Evolutionary conservation across 1,140 invertebrate genomes (phyloP), one percentile per base, ranked within the genome.

Genomic region (Antheraea mylitta): DNA sequence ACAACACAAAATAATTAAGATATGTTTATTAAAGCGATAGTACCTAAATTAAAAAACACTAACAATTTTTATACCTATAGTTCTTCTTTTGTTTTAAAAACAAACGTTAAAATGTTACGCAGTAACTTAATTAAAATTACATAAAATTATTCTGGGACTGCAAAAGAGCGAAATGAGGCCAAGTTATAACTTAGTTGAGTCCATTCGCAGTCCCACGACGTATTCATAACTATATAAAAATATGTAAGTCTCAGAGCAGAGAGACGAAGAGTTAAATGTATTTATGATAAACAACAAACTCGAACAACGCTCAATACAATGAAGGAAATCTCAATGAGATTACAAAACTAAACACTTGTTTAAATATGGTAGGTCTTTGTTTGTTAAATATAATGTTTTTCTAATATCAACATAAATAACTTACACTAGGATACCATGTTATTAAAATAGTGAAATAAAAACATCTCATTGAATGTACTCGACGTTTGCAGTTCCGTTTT

Each of bases 171-270:
- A 22, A 36, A 61, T 61, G 59, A 61, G 59, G 30, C 9, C 18
- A 61, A 61, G 59, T 61, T 22, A 22, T 61, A 61, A 61, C 30
- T 61, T 36, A 61, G 59, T 61, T 61, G 59, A 36, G 59, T n/a
- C 59, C 18, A 61, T 22, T 36, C 18, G 19, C 16, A 36, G 18
- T 36, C 59, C 18, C 59, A 36, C 59, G 59, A 22, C 16, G 59
- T 16, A 61, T 61, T 19, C 59, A 61, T 36, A 61, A 22, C 11
- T 16, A 53, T 13, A 53, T 9, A 53, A 53, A 53, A 13, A 1
- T 53, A 16, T 53, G 16, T 53, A 16, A 4, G 38, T 16, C 16
- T 53, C 13, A 2, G 11, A 16, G 9, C 11, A 16, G 13, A 53
- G 13, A 53, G 45, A 42, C 38, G 7, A 53, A 16, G 45, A 53